A percentile compares a stretch with the other conserved stretches of the same genome.
These are phyloP conservation scores for Perca fluviatilis DNA, from an alignment of 2,113 vertebrate species.

Conservation along the genomic window DNA sequence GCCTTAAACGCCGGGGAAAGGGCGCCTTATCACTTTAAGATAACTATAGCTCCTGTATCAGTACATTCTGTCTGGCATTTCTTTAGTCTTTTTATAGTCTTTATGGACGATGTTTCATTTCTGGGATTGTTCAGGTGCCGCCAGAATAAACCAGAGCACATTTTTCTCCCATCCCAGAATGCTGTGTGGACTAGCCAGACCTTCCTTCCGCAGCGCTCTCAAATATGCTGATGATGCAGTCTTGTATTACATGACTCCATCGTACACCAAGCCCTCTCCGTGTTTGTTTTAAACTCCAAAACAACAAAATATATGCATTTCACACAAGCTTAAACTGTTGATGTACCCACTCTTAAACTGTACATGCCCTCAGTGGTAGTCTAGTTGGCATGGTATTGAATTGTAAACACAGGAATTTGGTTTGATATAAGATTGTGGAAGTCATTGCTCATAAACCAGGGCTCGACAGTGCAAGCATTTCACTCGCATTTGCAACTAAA, in stretches of 20 bases:
- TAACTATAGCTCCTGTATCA: constrained; percentile 1
- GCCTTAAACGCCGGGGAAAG: too few relatives aligned
- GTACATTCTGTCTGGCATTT: background rate
- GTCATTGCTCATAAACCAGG: background rate
- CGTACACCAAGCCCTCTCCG: background rate
- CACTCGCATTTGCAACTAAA: too few relatives aligned
- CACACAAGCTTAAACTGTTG: background rate
- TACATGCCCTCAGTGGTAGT: background rate
- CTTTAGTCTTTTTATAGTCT: background rate
- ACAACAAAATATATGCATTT: background rate
- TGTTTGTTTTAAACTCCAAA: constrained; percentile 11
- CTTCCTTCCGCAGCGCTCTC: too few relatives aligned
- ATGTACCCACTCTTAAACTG: background rate
- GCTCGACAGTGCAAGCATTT: too few relatives aligned
- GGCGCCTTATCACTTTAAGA: too few relatives aligned
- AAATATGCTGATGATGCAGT: background rate
- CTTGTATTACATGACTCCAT: background rate
- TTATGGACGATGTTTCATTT: too few relatives aligned
- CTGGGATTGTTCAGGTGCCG: too few relatives aligned
- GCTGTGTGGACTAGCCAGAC: too few relatives aligned
- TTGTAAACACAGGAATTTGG: background rate
- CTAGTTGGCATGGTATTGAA: background rate
- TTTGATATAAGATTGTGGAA: background rate
- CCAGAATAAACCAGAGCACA: too few relatives aligned
- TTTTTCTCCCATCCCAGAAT: too few relatives aligned